A percentile compares a stretch with the other conserved stretches of the same genome.
Conservation (phyloP, 2,888 invertebrate species). For the Idaea dimidiata region DNA sequence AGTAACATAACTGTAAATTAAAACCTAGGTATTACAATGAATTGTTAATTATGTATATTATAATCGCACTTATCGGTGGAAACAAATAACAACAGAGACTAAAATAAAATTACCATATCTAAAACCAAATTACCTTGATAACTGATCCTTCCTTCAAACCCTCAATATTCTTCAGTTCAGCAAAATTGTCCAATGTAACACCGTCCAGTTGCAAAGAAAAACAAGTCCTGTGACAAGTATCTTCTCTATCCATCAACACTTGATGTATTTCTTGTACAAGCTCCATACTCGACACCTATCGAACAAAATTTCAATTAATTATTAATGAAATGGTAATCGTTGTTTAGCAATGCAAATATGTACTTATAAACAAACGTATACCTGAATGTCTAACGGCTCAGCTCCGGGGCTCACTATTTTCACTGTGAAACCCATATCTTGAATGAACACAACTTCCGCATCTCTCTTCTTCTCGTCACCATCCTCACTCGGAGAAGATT, state of each 20-base stretch:
- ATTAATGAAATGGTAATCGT: conserved; percentile 23
- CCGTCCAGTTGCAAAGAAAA: conserved; percentile 98
- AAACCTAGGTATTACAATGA: neutral
- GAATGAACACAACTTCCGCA: conserved; percentile 92
- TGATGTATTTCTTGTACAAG: conserved; percentile 99
- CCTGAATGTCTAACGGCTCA: conserved; percentile 96
- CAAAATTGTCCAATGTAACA: conserved; percentile 96
- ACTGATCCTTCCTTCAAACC: conserved; percentile 96
- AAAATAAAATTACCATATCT: neutral
- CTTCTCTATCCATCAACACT: conserved; percentile 98
- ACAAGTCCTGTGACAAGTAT: conserved; percentile 98
- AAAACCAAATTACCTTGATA: conserved; percentile 83
- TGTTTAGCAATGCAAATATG: conserved; percentile 22
- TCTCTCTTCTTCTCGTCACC: conserved; percentile 83
- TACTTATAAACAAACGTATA: conserved; percentile 44
- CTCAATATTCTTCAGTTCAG: conserved; percentile 97
- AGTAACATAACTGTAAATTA: neutral
- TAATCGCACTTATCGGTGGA: too few species aligned
- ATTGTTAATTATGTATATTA: neutral
- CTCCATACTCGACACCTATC: conserved; percentile 96
- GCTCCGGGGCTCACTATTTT: conserved; percentile 95
- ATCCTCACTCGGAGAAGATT: conserved; percentile 73
- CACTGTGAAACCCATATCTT: conserved; percentile 96
- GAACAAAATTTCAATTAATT: conserved; percentile 20
- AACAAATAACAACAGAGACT: neutral